Evolutionary conservation across 2,888 invertebrate genomes (phyloP), one percentile per base, ranked within the genome.

Genomic region (Eupithecia subumbrata): DNA sequence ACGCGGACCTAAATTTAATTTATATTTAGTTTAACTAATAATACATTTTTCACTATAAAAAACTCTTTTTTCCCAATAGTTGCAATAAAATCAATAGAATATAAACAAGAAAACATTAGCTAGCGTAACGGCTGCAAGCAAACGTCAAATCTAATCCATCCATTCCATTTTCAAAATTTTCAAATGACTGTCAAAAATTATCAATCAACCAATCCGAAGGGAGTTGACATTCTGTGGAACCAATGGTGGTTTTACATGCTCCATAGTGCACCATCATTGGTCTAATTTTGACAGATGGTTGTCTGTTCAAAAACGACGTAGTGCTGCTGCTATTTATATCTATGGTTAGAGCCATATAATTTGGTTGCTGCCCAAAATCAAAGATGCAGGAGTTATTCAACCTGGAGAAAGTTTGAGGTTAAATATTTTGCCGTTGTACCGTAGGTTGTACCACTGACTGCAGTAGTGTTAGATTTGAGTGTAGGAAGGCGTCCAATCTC

Each of bases 91-190:
- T 79, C 80, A 83, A 79, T 37, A 37, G 37, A 12, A n/a, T n/a
- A n/a, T n/a, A 34, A 37, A 37, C 5, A 37, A 85, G 85, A 89
- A 92, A 91, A 91, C 87, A 91, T 22, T 60, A 60, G 56, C n/a
- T 60, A 60, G 4, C 86, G 22, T 89, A 94, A 93, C 93, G 93
- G 93, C 85, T 84, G 79, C 77, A n/a, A n/a, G n/a, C n/a, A 86
- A 78, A 79, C 48, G 78, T 82, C 82, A 81, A 76, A 76, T 25
- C 12, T 9, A 4, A 34, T n/a, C n/a, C n/a, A 34, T 18, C 11
- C 64, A 34, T 74, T 76, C 76, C 30, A 66, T 74, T 76, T 76
- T n/a, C n/a, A n/a, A n/a, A n/a, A n/a, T n/a, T n/a, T n/a, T 74
- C 69, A 76, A 76, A 74, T 45, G 25, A 14, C 68, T 48, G 52